phyloP scores from a whole-genome alignment of 2,888 invertebrate species.

The Drosophila falleni region DNA sequence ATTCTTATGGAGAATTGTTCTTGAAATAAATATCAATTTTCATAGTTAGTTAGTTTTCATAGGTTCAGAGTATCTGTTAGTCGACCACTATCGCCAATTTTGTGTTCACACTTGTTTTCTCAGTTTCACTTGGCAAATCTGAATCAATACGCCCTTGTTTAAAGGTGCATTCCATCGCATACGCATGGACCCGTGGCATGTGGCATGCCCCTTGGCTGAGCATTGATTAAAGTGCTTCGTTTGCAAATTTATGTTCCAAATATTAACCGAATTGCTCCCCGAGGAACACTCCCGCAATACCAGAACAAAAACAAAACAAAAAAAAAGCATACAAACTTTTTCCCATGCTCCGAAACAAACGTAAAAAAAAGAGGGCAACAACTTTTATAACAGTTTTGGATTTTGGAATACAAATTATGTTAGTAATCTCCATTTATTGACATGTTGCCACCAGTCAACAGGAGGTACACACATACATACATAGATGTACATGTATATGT shows the following conservation, averaged over 20 bases:
- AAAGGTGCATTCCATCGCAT: conserved; percentile 66
- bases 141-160: conserved; percentile 60
- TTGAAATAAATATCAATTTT: background rate
- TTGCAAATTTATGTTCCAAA: conserved; percentile 79
- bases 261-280: conserved; percentile 78
- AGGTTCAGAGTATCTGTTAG: background rate
- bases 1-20: too few relatives aligned
- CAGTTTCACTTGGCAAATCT: conserved; percentile 16
- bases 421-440: conserved; percentile 82
- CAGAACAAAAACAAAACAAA: conserved; percentile 20
- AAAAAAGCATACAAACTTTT: conserved; percentile 49
- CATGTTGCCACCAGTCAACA: conserved; percentile 56
- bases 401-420: conserved; percentile 81
- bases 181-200: conserved; percentile 11
- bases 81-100: background rate
- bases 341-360: conserved; percentile 28
- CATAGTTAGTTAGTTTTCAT: background rate
- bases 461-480: conserved; percentile 28
- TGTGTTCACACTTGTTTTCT: background rate
- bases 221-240: conserved; percentile 77
- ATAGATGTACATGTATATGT: background rate
- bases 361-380: conserved; percentile 48
- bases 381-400: conserved; percentile 78
- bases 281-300: conserved; percentile 67
- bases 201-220: conserved; percentile 45